Percentiles rank a stretch among this genome's conserved stretches.
phyloP scores from a whole-genome alignment of 2,113 vertebrate genomes.

The Cyanoliseus patagonus region DNA sequence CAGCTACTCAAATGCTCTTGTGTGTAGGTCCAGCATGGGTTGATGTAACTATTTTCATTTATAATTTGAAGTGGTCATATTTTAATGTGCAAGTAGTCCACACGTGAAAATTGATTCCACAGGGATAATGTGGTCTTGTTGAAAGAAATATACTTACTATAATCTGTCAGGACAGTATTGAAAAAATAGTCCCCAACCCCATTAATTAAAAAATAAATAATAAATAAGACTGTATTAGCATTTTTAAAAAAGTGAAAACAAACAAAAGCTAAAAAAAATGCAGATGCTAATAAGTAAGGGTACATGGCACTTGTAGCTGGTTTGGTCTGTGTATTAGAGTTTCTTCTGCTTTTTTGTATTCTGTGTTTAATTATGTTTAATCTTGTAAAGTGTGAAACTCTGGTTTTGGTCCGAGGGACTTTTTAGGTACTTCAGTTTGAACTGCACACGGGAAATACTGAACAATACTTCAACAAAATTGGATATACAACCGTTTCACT shows the following conservation, averaged over 20 bases:
- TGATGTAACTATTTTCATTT: neutral
- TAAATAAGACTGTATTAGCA: neutral
- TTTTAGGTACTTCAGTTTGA: neutral
- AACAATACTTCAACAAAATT: neutral
- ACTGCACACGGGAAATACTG: neutral
- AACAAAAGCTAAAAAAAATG: neutral
- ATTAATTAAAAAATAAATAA: neutral
- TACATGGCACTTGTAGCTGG: fast-evolving
- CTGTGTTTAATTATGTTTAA: neutral
- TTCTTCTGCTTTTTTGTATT: neutral
- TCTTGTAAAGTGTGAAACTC: neutral
- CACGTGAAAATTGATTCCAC: neutral
- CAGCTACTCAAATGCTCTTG: neutral
- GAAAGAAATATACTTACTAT: neutral
- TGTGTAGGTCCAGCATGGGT: neutral
- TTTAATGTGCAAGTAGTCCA: neutral
- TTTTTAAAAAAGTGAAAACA: neutral
- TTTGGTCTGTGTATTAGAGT: neutral
- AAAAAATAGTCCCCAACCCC: neutral
- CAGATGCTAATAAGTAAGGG: neutral
- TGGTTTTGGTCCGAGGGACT: neutral
- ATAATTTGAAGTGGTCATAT: neutral
- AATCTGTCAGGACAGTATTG: neutral
- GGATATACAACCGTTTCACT: neutral
- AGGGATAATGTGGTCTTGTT: neutral